Evolutionary conservation across 2,797 vertebrate species (phyloP), one percentile per base, ranked within the genome.

Genomic region (Brachymystax lenok): DNA sequence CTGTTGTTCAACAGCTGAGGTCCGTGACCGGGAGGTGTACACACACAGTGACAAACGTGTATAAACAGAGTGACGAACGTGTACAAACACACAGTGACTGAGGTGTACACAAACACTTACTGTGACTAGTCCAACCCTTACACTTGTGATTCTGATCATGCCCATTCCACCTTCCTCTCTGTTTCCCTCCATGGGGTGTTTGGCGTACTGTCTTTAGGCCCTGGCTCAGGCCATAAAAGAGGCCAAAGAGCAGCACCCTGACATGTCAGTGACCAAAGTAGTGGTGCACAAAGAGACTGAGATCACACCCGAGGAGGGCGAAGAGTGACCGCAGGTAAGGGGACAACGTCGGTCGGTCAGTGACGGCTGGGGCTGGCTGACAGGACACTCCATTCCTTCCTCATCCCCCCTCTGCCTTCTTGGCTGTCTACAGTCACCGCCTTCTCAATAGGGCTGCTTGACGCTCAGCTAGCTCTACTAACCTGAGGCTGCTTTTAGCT

Each of bases 241-340:
- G 73, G 96, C 96, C 0, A 96, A 95, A 86, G 94, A 95, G 75
- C 96, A 98, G 90, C 97, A 98, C 83, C 97, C 97, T 0, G 97
- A 98, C 90, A 96, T 98, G 95, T 97, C 96, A 0, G 96, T 98
- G 89, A 98, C 97, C 77, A 97, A 96, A 82, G 96, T 98, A 51
- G 96, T 98, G 2, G 95, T 98, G 88, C 97, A 97, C 84, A 97
- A 98, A 93, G 97, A 97, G 92, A 98, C 96, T 0, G 96, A 98
- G 90, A 95, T 98, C 2, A 92, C 95, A 27, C 94, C 96, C 83
- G 96, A 97, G 56, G 95, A 83, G 70, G 3, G n/a, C n/a, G 85
- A 86, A 61, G 82, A 92, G 82, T 90, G 88, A 88, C 80, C 59
- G 82, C 86, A 93, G 92, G 92, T 93, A 92, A 91, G 85, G 61